A percentile compares a stretch with the other conserved stretches of the same genome.
Conservation (phyloP, 2,888 invertebrate species). For the Noctuana brunneofusca region DNA sequence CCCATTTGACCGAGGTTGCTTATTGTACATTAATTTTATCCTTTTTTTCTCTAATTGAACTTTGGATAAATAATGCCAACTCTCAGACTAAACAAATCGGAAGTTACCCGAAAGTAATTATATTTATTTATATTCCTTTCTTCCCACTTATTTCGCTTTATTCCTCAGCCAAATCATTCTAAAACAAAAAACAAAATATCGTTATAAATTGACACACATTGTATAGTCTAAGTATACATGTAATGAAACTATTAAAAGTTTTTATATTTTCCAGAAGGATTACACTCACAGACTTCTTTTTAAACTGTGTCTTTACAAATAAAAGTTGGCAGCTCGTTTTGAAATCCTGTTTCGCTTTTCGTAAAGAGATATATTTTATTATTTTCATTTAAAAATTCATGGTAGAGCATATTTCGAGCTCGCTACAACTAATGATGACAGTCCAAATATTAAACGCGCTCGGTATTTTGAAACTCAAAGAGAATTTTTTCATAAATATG, state of each 20-base stretch:
- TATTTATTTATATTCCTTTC: neutral
- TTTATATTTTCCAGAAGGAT: neutral
- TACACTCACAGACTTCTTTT: constrained; percentile 5
- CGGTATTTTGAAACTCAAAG: neutral
- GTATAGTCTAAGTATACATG: too few relatives aligned
- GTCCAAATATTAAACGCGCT: neutral
- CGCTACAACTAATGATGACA: neutral
- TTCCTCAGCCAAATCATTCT: neutral
- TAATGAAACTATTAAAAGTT: neutral
- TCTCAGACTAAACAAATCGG: too few relatives aligned
- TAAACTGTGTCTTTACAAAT: neutral
- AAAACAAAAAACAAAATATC: neutral
- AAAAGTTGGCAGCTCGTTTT: constrained; percentile 5
- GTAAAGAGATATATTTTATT: neutral
- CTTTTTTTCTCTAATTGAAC: too few relatives aligned
- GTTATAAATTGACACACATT: too few relatives aligned
- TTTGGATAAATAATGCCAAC: too few relatives aligned
- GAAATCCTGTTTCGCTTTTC: neutral
- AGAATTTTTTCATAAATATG: neutral
- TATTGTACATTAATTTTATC: too few relatives aligned
- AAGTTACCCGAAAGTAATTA: too few relatives aligned
- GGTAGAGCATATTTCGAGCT: neutral
- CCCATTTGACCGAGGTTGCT: too few relatives aligned
- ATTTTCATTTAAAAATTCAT: constrained; percentile 4
- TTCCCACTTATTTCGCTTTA: neutral